Percentiles rank a stretch among this genome's conserved stretches.
phyloP scores from a whole-genome alignment of 2,888 invertebrate genomes.

The Meta bourneti region DNA sequence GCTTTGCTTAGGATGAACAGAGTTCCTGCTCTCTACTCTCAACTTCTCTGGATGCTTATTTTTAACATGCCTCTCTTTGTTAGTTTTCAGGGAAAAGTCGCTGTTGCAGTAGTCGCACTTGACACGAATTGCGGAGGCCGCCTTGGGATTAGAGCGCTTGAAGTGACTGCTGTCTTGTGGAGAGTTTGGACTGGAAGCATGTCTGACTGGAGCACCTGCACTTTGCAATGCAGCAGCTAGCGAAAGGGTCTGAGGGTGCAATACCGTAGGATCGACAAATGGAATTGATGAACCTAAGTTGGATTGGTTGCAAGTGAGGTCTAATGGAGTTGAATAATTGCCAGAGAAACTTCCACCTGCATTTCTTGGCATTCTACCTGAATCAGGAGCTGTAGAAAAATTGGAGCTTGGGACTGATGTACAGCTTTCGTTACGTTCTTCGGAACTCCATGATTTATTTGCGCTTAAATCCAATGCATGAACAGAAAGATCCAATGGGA shows the following conservation, averaged over 20 bases:
- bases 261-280: too few relatives aligned
- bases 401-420: neutral
- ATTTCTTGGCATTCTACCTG: neutral
- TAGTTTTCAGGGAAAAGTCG: constrained; percentile 90
- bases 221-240: neutral
- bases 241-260: neutral
- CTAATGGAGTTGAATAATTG: neutral
- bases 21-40: constrained; percentile 23
- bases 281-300: neutral
- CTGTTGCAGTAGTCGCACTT: constrained; percentile 93
- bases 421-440: neutral
- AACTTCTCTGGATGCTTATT: constrained; percentile 92
- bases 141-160: neutral
- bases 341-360: neutral
- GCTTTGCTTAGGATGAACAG: neutral
- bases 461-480: constrained; percentile 89
- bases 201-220: neutral
- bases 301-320: neutral
- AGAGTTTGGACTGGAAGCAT: neutral
- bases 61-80: constrained; percentile 96
- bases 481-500: constrained; percentile 78
- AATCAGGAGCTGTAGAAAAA: too few relatives aligned
- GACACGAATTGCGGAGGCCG: neutral
- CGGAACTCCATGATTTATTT: neutral
- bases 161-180: too few relatives aligned